Conservation (phyloP, 1,140 invertebrate species). For the Panagrolaimus sp. region DNA sequence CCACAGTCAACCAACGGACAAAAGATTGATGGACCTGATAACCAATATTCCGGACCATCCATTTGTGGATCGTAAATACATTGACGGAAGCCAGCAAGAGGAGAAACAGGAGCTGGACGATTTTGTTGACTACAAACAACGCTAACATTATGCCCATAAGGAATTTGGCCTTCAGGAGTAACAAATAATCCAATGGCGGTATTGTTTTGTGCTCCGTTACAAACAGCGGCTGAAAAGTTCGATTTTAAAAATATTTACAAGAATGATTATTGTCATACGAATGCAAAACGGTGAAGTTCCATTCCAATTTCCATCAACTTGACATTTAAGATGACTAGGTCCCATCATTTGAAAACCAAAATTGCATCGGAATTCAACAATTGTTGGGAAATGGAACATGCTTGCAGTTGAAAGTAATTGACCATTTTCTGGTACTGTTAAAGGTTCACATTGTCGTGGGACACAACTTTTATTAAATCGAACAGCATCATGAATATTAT, state of each 20-base stretch:
- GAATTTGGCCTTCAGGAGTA: conserved; percentile 42
- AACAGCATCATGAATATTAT: conserved; percentile 78
- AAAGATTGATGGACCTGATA: conserved; percentile 74
- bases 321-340: conserved; percentile 75
- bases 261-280: conserved; percentile 40
- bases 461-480: conserved; percentile 74
- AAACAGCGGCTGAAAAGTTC: conserved; percentile 51
- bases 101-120: conserved; percentile 52
- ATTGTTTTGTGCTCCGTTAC: conserved; percentile 50
- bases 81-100: conserved; percentile 77
- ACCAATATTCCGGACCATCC: conserved; percentile 81
- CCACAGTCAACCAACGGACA: conserved; percentile 59
- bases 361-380: conserved; percentile 84
- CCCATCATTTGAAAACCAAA: conserved; percentile 79
- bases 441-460: conserved; percentile 68
- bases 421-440: conserved; percentile 80
- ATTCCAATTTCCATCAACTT: conserved; percentile 85
- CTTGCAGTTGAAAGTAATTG: conserved; percentile 73
- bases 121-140: conserved; percentile 53
- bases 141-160: conserved; percentile 54
- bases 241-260: not conserved
- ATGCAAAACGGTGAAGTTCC: conserved; percentile 79
- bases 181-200: conserved; percentile 53
- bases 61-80: conserved; percentile 89
- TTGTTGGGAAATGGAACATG: conserved; percentile 81